A percentile compares a stretch with the other conserved stretches of the same genome.
These are phyloP conservation scores for Drosophila meridiana DNA, from an alignment of 2,888 invertebrate genomes.

Conservation along the genomic window DNA sequence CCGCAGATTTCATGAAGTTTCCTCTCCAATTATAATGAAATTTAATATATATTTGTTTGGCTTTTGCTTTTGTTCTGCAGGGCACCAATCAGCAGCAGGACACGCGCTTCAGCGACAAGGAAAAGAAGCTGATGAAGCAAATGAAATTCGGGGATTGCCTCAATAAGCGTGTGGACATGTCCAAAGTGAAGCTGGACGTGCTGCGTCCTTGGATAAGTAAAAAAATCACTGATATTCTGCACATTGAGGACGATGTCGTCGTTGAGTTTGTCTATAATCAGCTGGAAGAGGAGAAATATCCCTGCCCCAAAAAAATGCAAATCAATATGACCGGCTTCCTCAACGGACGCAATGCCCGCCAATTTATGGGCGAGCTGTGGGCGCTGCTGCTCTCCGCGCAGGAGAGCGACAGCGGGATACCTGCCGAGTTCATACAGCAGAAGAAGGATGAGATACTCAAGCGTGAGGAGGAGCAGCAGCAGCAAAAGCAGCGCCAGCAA, in stretches of 20 bases:
- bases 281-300: constrained; percentile 96
- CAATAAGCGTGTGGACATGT: constrained; percentile 98
- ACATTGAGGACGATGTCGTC: constrained; percentile 99
- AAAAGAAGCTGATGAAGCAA: constrained; percentile 99
- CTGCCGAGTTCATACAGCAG: constrained; percentile 96
- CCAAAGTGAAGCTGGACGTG: constrained; percentile 98
- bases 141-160: constrained; percentile 99
- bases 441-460: constrained; percentile 98
- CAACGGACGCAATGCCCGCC: constrained; percentile 98
- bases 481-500: constrained; percentile 59
- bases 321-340: constrained; percentile 99
- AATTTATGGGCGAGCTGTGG: constrained; percentile 99
- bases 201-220: constrained; percentile 99
- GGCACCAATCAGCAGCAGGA: constrained; percentile 99
- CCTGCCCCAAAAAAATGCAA: constrained; percentile 99
- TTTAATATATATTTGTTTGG: not conserved
- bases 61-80: constrained; percentile 85
- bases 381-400: constrained; percentile 97
- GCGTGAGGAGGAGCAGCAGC: constrained; percentile 86
- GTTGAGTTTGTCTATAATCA: constrained; percentile 99
- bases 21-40: not conserved
- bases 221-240: constrained; percentile 97
- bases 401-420: constrained; percentile 97
- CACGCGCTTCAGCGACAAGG: constrained; percentile 99
- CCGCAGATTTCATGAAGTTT: not conserved